These are phyloP conservation scores for Phalangium opilio DNA, from an alignment of 2,888 invertebrate genomes.

Conservation along the genomic window DNA sequence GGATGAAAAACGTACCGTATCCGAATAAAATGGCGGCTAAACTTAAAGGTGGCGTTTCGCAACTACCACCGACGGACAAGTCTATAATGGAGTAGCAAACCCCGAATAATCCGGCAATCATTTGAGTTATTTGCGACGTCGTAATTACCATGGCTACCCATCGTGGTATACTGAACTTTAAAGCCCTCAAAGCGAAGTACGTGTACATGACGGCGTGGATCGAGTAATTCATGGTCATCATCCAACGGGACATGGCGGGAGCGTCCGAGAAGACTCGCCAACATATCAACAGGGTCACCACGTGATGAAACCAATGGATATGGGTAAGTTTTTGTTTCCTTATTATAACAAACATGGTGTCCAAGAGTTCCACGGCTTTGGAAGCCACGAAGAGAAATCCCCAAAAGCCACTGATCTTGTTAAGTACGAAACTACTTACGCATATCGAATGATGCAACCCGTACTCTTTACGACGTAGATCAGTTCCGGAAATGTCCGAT, in stretches of 20 bases:
- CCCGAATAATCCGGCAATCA: constrained; percentile 55
- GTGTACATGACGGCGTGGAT: constrained; percentile 83
- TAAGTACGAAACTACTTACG: constrained; percentile 76
- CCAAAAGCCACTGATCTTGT: constrained; percentile 90
- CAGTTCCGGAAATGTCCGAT: constrained; percentile 80
- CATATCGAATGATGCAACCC: constrained; percentile 92
- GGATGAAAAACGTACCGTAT: no score
- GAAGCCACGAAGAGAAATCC: constrained; percentile 92
- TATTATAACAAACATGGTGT: constrained; percentile 75
- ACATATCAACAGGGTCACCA: constrained; percentile 83
- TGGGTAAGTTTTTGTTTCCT: constrained; percentile 86
- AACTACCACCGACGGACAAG: no score
- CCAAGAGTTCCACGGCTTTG: constrained; percentile 82
- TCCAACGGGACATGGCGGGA: constrained; percentile 50
- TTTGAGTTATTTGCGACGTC: constrained; percentile 71
- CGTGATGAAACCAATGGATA: constrained; percentile 93
- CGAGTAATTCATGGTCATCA: constrained; percentile 84
- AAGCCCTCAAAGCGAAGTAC: constrained; percentile 70
- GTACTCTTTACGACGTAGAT: constrained; percentile 71
- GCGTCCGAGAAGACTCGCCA: constrained; percentile 57
- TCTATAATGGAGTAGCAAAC: no score
- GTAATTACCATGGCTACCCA: constrained; percentile 75
- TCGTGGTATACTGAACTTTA: constrained; percentile 63
- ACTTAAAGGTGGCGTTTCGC: no score
- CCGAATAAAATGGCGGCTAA: no score